These are phyloP conservation scores for Plagodis dolabraria DNA, from an alignment of 2,888 invertebrate species.

Conservation along the genomic window DNA sequence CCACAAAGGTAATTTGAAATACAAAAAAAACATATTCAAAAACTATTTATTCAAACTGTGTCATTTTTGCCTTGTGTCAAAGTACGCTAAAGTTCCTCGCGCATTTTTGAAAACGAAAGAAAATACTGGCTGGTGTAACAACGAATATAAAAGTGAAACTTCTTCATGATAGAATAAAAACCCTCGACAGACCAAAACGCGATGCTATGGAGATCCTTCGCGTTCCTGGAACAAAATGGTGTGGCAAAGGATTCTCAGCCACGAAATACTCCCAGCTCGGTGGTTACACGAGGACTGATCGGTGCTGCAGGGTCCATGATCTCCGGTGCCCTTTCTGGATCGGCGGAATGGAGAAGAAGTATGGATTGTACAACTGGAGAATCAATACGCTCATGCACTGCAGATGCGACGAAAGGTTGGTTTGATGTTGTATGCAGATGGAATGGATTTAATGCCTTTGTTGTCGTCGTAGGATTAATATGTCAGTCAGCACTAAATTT, in stretches of 20 bases:
- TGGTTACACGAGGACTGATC: conserved; percentile 92
- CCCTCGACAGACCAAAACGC: conserved; percentile 69
- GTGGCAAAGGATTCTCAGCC: conserved; percentile 94
- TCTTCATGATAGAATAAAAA: conserved; percentile 15
- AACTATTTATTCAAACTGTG: no score
- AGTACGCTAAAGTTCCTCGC: neutral
- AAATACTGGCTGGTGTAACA: conserved; percentile 34
- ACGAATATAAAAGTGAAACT: conserved; percentile 16
- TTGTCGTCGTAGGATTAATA: conserved; percentile 8
- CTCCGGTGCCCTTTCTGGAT: conserved; percentile 93
- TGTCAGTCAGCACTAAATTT: neutral
- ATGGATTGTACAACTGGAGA: conserved; percentile 94
- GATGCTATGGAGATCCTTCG: conserved; percentile 88
- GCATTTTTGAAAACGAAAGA: conserved; percentile 10
- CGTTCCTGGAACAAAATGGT: conserved; percentile 97
- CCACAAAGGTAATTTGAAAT: no score
- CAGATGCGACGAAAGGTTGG: conserved; percentile 95
- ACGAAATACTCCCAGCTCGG: conserved; percentile 93
- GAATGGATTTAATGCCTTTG: neutral
- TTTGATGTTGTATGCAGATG: conserved; percentile 20
- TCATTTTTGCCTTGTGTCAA: no score
- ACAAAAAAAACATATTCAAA: no score
- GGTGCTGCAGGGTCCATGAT: conserved; percentile 96
- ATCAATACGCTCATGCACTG: conserved; percentile 96
- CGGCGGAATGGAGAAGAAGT: conserved; percentile 92